These are phyloP conservation scores for Sminthurinus aureus DNA, from an alignment of 2,888 invertebrate genomes.

Conservation along the genomic window DNA sequence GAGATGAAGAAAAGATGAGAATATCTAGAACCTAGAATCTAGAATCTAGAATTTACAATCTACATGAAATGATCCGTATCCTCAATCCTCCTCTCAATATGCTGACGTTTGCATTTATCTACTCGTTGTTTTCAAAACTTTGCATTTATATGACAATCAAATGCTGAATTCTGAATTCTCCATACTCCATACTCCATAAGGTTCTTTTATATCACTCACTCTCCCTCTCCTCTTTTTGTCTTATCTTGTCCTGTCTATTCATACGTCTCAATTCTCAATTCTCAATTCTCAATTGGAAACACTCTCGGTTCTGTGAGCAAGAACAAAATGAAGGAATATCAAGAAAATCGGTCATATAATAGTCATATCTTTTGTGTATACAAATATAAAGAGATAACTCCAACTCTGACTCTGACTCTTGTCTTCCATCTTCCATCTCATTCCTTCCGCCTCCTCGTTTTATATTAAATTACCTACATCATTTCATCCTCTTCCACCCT, in stretches of 20 bases:
- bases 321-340: neutral
- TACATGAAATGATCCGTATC: slow-evolving; percentile 51
- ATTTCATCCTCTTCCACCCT: slow-evolving; percentile 5
- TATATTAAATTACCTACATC: slow-evolving; percentile 41
- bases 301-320: neutral
- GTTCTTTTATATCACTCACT: slow-evolving; percentile 39
- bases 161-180: slow-evolving; percentile 40
- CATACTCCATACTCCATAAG: neutral
- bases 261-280: slow-evolving; percentile 44
- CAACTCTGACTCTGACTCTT: neutral
- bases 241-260: too few species aligned
- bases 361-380: too few species aligned
- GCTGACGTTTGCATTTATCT: slow-evolving; percentile 47
- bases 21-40: too few species aligned
- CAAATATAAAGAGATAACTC: too few species aligned
- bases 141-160: slow-evolving; percentile 51
- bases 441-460: slow-evolving; percentile 22
- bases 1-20: too few species aligned
- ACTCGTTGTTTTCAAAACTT: slow-evolving; percentile 40
- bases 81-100: slow-evolving; percentile 45
- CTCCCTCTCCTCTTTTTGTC: neutral
- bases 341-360: neutral
- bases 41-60: too few species aligned
- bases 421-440: neutral
- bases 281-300: slow-evolving; percentile 36